A percentile compares a stretch with the other conserved stretches of the same genome.
Evolutionary conservation across 2,113 vertebrate species (phyloP).

Genomic region (Rhea americana): DNA sequence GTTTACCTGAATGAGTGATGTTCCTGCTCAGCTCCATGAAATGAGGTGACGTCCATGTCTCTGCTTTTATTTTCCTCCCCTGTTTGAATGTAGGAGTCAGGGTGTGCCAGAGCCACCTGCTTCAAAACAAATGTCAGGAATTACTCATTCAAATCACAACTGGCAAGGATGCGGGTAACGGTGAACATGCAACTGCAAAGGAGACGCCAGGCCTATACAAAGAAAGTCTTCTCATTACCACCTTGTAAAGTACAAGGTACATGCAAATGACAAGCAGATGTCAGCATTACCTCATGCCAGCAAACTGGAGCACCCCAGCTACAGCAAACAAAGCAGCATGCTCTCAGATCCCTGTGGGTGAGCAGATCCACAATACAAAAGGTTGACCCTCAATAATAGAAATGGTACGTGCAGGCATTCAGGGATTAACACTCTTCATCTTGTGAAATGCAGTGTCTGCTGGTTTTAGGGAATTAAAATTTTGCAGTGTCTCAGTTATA

Average conservation of each 20-base stretch:
- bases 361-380: background rate
- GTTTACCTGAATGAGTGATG: background rate
- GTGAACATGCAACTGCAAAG: background rate
- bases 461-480: background rate
- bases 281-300: background rate
- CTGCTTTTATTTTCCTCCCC: background rate
- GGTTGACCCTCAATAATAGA: background rate
- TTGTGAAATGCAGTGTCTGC: background rate
- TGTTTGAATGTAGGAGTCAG: background rate
- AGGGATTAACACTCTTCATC: background rate
- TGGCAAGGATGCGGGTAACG: background rate
- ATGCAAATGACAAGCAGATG: background rate
- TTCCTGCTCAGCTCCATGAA: background rate
- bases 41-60: background rate
- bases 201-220: background rate
- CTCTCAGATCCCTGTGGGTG: background rate
- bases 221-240: background rate
- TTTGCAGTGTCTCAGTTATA: background rate
- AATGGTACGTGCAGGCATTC: background rate
- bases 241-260: fast-evolving
- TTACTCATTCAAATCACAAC: slow-evolving; percentile 12
- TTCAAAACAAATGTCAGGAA: background rate
- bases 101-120: slow-evolving; percentile 30
- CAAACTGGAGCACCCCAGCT: background rate
- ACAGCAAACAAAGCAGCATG: background rate